Percentiles rank a stretch among this genome's conserved stretches.
These are phyloP conservation scores for Phaenicophaeus curvirostris DNA, from an alignment of 2,797 vertebrate species.

Conservation along the genomic window DNA sequence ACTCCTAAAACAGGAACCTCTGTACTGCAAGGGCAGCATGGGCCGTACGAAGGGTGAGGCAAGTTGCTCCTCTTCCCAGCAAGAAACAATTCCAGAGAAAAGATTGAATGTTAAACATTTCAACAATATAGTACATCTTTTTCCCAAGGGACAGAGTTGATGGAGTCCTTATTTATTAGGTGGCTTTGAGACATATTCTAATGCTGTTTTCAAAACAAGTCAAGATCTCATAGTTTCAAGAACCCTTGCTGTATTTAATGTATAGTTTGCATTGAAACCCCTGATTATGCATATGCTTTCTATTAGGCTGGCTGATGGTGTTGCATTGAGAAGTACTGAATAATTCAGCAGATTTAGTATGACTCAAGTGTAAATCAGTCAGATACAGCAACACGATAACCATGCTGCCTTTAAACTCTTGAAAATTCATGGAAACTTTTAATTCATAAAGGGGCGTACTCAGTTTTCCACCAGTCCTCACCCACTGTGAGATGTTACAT, in stretches of 20 bases:
- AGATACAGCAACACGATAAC: constrained; percentile 72
- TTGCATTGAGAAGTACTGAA: constrained; percentile 71
- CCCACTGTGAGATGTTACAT: constrained; percentile 29
- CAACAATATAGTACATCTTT: neutral
- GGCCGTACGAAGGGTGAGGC: neutral
- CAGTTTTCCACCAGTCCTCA: neutral
- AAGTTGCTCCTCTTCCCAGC: neutral
- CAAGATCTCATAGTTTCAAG: neutral
- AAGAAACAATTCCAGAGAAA: neutral
- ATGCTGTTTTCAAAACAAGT: constrained; percentile 40
- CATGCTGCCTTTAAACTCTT: constrained; percentile 67
- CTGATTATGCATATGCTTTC: constrained; percentile 67
- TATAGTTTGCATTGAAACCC: constrained; percentile 59
- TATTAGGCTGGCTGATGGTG: constrained; percentile 68
- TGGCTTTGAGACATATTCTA: neutral
- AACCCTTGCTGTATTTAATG: constrained; percentile 56
- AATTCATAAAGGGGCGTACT: constrained; percentile 4
- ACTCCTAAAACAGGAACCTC: constrained; percentile 19
- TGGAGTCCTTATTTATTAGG: neutral
- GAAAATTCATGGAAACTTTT: constrained; percentile 68
- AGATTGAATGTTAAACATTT: neutral
- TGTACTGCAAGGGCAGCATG: neutral
- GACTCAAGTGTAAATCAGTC: constrained; percentile 74
- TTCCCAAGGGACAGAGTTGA: neutral
- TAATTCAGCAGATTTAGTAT: constrained; percentile 78